Evolutionary conservation across 23 tunicate genomes (phyloP), one percentile per base, ranked within the genome.

Genomic region (Clavelina lepadiformis): DNA sequence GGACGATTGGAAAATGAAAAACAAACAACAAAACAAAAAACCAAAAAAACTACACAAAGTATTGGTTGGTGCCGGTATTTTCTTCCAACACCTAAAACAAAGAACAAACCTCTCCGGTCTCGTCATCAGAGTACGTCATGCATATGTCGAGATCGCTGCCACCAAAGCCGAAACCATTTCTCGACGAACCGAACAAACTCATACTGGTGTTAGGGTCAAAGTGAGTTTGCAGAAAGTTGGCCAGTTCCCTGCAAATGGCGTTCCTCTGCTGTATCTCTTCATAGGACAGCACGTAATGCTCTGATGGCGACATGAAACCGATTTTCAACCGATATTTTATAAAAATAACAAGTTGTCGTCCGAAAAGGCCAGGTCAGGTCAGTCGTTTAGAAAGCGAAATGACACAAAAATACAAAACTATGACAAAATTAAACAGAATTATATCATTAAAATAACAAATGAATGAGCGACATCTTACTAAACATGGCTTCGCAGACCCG

Each of bases 141-240:
- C 99, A 93, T 35, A 94, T 86, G 33, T 94, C 99, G 4, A 94
- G 51, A 36, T 94, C 99, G 53, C 91, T 80, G 4, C 77, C 78
- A 4, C 76, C 53, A 37, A 94, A 86, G 5, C 98, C 95, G 58
- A 94, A 94, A 1, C 99, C 91, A 51, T 94, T 94, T 33, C 89
- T 52, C 1, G 96, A 86, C 22, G 95, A 86, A 2, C 99, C 99
- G 57, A 94, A 94, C 64, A 94, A 68, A 13, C 44, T 62, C 75
- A 93, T 73, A 21, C 28, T 20, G 6, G 71, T 64, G 7, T 53
- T 46, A 0, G 58, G 20, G 73, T 84, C 62, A 80, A 56, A 93
- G 26, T 73, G 54, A 5, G 6, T 26, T 32, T 70, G 82, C 1
- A 87, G 67, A 52, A 57, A 79, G 0, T 36, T 35, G 19, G 67